A percentile compares a stretch with the other conserved stretches of the same genome.
phyloP scores from a whole-genome alignment of 2,113 vertebrate genomes.

The Stictonetta naevosa region DNA sequence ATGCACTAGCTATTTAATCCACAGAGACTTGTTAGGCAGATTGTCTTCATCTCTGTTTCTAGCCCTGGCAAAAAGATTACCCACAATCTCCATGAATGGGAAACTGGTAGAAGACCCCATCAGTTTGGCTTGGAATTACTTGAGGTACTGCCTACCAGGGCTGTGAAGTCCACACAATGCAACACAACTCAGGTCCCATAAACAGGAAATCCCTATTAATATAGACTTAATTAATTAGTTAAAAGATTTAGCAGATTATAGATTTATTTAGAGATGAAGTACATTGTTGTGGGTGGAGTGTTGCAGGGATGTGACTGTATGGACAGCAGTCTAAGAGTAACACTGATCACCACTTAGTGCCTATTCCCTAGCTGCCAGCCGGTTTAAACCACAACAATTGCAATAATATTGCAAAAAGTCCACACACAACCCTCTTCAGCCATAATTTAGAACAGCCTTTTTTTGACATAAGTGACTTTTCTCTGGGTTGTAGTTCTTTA shows the following conservation, averaged over 20 bases:
- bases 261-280: not conserved
- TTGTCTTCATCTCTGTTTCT: not conserved
- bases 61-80: not conserved
- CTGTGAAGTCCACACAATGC: not conserved
- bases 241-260: not conserved
- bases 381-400: no score
- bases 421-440: not conserved
- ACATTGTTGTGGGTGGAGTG: not conserved
- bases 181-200: not conserved
- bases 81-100: not conserved
- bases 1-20: not conserved
- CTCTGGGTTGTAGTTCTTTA: not conserved
- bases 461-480: not conserved
- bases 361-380: no score
- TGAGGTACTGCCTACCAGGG: fast-evolving
- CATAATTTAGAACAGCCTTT: not conserved
- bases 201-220: not conserved
- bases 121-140: not conserved
- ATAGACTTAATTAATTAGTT: not conserved
- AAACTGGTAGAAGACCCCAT: not conserved
- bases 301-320: not conserved
- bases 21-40: not conserved
- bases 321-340: not conserved
- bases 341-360: fast-evolving
- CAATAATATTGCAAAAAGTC: not conserved